These are phyloP conservation scores for Heterodera filipjevi DNA, from an alignment of 2,888 invertebrate species.

Conservation along the genomic window DNA sequence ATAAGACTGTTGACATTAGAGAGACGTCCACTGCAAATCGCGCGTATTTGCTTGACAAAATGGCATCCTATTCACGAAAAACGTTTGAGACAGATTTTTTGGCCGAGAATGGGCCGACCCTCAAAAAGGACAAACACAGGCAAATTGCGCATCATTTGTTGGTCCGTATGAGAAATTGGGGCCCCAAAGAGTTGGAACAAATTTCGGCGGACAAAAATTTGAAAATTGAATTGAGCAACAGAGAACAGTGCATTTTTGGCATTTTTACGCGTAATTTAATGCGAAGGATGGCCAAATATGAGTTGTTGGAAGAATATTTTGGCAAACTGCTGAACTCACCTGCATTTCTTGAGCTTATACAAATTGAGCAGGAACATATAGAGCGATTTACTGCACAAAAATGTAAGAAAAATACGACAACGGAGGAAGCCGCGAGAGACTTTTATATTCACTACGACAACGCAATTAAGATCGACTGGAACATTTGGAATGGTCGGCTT, in stretches of 20 bases:
- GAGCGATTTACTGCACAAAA: neutral
- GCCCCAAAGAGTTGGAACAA: no score
- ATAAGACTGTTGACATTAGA: neutral
- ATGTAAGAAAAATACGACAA: neutral
- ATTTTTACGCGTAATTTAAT: neutral
- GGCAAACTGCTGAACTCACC: neutral
- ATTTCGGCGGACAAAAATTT: no score
- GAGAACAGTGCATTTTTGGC: neutral
- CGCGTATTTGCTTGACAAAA: neutral
- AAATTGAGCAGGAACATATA: neutral
- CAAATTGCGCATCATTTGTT: no score
- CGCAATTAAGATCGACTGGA: neutral
- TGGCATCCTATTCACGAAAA: neutral
- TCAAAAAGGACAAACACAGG: neutral
- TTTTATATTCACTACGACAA: neutral
- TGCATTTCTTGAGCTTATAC: neutral
- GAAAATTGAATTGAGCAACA: neutral
- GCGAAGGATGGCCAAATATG: neutral
- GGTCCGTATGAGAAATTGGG: no score
- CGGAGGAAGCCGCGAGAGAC: neutral
- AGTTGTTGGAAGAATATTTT: neutral
- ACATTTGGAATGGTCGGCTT: neutral
- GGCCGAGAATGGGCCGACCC: neutral
- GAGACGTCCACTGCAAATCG: no score
- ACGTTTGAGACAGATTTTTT: neutral